A percentile compares a stretch with the other conserved stretches of the same genome.
Conservation (phyloP, 2,113 vertebrate species). For the Xenopus borealis region DNA sequence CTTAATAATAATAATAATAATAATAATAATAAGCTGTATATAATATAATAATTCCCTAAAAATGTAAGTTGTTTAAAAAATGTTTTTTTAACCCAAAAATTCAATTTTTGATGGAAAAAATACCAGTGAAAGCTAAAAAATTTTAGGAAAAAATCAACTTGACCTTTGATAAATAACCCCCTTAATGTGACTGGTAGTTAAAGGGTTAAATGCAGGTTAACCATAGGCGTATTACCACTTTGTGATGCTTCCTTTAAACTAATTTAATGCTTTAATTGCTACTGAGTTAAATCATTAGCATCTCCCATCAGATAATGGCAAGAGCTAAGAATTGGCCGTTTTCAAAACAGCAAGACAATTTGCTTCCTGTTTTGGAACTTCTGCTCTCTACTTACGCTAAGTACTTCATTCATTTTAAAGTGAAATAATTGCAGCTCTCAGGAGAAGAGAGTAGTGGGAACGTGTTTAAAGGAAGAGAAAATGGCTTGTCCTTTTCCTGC, state of each 20-base stretch:
- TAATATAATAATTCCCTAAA: too few species aligned
- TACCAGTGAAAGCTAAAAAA: too few species aligned
- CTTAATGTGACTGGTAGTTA: too few species aligned
- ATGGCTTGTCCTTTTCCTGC: background rate
- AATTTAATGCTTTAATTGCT: conserved; percentile 49
- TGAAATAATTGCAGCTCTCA: conserved; percentile 41
- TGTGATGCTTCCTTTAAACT: conserved; percentile 18
- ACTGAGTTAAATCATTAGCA: conserved; percentile 44
- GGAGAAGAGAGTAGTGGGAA: conserved; percentile 33
- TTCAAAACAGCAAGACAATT: conserved; percentile 46
- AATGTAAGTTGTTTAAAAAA: too few species aligned
- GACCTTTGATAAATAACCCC: too few species aligned
- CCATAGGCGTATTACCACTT: conserved; percentile 10
- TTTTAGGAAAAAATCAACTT: too few species aligned
- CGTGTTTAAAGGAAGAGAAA: conserved; percentile 32
- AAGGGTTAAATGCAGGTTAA: background rate
- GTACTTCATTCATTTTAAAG: conserved; percentile 42
- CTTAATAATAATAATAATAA: too few species aligned
- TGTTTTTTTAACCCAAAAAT: too few species aligned
- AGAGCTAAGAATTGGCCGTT: conserved; percentile 42
- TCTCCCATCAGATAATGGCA: conserved; percentile 42
- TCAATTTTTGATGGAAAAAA: too few species aligned
- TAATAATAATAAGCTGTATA: too few species aligned
- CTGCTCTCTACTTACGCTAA: conserved; percentile 25
- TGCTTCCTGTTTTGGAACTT: conserved; percentile 49